Base-by-base conservation (phyloP, 2,888 invertebrate genomes). In the Meteorus colon region DNA sequence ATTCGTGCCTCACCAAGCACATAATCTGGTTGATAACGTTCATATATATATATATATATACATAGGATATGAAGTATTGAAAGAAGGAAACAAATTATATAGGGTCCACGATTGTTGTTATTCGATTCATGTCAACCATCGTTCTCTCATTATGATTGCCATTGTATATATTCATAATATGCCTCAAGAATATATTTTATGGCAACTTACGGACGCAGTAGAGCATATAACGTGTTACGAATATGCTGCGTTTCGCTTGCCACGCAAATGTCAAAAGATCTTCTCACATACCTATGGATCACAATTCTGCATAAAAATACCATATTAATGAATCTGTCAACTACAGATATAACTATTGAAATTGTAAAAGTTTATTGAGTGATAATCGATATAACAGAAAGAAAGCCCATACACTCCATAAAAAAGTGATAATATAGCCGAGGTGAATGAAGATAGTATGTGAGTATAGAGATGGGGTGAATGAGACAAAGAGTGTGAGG, bases 141-240 rank as follows among this genome's bases (percentile, higher is more conserved):
- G 84, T 82, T 83, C 81, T 81, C 75, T 81, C 81, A 81, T 82
- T 82, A 82, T 86, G 87, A 86, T 87, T 85, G 84, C 80, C 82
- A 81, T 81, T 79, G 83, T 24, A 82, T 79, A 62, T 80, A 76
- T 31, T 66, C 45, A 77, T 74, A 79, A 77, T 82, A 82, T 82
- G 83, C 78, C 79, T 81, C 81, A 81, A 81, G 16, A 37, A 41
- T 24, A 78, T 75, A 87, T 87, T 86, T 86, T 84, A 83, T 85
- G 79, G 83, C 63, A 81, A 80, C 80, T 74, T 81, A 83, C 79
- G 60, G 77, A 63, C 81, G 79, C 79, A 76, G 27, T 70, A 59
- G 78, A 78, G 78, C 73, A 68, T 37, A 69, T 63, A 45, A 34
- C 62, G 24, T 41, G 27, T 59, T 34, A 66, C 29, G 48, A 74